These are phyloP conservation scores for Rhynchonycteris naso DNA, from an alignment of 2,797 vertebrate genomes.

Conservation along the genomic window DNA sequence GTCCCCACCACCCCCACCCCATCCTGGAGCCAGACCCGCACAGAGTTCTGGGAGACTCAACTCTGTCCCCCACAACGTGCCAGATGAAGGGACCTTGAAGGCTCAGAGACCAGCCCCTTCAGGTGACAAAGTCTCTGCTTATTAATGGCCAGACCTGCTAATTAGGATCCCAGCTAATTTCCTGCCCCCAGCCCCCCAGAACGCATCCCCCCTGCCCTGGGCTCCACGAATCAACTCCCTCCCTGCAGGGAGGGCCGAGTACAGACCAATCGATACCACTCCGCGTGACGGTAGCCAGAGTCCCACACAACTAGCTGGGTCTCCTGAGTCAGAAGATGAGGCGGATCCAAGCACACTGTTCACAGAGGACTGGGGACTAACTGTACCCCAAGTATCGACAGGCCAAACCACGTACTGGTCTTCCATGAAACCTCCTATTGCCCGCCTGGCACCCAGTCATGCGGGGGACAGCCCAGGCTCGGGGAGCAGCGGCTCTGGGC, in stretches of 20 bases:
- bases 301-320: accelerated
- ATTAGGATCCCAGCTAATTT: neutral
- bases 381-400: accelerated
- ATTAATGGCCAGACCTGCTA: too few species aligned
- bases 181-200: neutral
- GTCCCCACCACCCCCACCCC: neutral
- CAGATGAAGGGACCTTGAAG: neutral
- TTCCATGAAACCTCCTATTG: neutral
- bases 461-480: neutral
- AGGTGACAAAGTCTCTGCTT: neutral
- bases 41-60: neutral
- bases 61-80: accelerated
- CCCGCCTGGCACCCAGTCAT: neutral
- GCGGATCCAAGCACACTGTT: neutral
- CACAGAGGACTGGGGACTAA: accelerated
- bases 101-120: accelerated
- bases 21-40: neutral
- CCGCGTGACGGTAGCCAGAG: accelerated
- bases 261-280: accelerated
- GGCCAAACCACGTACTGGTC: accelerated
- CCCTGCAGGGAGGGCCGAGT: accelerated
- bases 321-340: accelerated
- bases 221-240: accelerated
- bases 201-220: too few species aligned
- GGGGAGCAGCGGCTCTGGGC: neutral